phyloP scores from a whole-genome alignment of 2,888 invertebrate genomes.

The Rotaria macrura region DNA sequence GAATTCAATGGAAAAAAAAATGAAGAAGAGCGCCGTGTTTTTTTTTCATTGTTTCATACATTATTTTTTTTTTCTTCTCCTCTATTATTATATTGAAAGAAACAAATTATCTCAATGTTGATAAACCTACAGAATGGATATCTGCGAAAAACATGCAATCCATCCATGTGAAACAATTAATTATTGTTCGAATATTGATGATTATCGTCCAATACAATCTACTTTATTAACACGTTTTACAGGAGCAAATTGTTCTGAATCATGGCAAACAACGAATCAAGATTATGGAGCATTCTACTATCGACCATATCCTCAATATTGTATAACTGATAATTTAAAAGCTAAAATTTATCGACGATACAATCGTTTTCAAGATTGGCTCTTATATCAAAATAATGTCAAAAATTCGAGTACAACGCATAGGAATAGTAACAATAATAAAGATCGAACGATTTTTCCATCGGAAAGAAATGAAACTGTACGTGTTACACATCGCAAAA shows the following conservation, averaged over 20 bases:
- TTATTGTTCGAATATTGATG: not conserved
- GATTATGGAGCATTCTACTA: conserved; percentile 19
- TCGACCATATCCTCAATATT: not conserved
- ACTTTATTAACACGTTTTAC: not conserved
- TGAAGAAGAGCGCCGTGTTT: not conserved
- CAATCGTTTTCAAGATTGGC: conserved; percentile 15
- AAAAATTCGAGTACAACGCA: not conserved
- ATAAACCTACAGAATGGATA: not conserved
- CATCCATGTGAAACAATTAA: not conserved
- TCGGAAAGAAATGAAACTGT: not conserved
- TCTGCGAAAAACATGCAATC: not conserved
- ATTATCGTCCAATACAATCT: not conserved
- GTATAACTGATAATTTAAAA: not conserved
- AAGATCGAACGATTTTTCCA: not conserved
- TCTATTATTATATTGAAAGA: no score
- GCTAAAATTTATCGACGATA: not conserved
- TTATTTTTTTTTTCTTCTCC: not conserved
- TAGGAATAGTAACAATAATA: not conserved
- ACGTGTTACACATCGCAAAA: not conserved
- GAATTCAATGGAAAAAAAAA: no score
- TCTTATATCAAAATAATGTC: not conserved
- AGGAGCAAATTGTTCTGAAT: not conserved
- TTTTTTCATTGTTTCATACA: not conserved
- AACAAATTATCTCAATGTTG: not conserved
- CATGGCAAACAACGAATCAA: conserved; percentile 6